phyloP scores from a whole-genome alignment of 2,113 vertebrate species.

The Athene noctua region DNA sequence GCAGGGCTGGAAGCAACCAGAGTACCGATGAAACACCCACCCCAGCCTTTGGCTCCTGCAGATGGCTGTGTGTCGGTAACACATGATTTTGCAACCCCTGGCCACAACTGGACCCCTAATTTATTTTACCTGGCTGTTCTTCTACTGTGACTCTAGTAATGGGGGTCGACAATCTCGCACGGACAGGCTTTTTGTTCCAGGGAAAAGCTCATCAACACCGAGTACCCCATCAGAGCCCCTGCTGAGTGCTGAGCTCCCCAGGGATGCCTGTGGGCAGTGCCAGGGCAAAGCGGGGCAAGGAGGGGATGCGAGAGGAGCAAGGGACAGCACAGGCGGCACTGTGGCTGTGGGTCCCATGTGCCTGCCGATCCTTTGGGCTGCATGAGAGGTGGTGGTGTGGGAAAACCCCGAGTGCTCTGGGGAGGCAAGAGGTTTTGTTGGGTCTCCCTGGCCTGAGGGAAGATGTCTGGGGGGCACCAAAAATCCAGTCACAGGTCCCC shows the following conservation, averaged over 20 bases:
- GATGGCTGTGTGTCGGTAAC: fast-evolving
- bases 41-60: background rate
- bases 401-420: background rate
- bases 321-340: background rate
- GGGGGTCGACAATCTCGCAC: fast-evolving
- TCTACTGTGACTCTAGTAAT: background rate
- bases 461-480: background rate
- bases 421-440: background rate
- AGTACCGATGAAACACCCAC: fast-evolving
- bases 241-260: background rate
- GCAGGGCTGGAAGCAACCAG: background rate
- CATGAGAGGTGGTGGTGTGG: background rate
- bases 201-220: background rate
- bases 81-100: fast-evolving
- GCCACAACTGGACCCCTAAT: background rate
- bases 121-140: background rate
- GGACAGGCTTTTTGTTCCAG: background rate
- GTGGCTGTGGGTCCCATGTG: background rate
- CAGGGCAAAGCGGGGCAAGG: background rate
- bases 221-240: background rate
- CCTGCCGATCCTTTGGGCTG: background rate
- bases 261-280: background rate
- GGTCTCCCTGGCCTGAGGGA: background rate
- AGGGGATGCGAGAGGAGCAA: background rate
- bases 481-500: background rate